Conservation (phyloP, 2,888 invertebrate species). For the Achlya flavicornis region DNA sequence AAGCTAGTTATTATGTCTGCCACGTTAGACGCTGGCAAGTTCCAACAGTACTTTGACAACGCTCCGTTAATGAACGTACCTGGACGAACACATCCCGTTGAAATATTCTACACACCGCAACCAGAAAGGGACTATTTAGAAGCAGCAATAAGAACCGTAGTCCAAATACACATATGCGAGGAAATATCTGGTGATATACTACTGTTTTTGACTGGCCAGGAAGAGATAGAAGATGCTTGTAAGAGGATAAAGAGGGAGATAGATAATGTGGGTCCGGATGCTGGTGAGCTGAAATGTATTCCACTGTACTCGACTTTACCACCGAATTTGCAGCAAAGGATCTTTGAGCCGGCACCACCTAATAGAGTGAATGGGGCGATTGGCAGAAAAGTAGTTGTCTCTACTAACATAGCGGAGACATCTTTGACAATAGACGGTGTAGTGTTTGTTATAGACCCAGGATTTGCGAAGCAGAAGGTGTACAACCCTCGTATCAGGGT, state of each 20-base stretch:
- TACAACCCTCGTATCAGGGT: conserved; percentile 95
- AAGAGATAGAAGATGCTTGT: conserved; percentile 99
- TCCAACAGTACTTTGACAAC: conserved; percentile 99
- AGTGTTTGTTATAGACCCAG: conserved; percentile 99
- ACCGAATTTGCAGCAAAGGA: conserved; percentile 97
- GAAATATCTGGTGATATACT: conserved; percentile 96
- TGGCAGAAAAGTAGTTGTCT: conserved; percentile 96
- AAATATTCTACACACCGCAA: conserved; percentile 99
- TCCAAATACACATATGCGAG: conserved; percentile 98
- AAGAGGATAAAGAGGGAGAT: conserved; percentile 97
- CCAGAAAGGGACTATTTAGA: conserved; percentile 98
- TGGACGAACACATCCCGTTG: conserved; percentile 82
- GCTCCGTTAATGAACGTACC: conserved; percentile 99
- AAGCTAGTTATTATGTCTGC: conserved; percentile 99
- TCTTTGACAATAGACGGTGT: conserved; percentile 99
- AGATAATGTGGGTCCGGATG: conserved; percentile 97
- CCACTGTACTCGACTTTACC: conserved; percentile 99
- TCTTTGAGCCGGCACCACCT: conserved; percentile 98
- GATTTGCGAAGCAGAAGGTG: conserved; percentile 99
- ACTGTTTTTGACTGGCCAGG: conserved; percentile 92
- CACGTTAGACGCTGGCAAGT: conserved; percentile 99
- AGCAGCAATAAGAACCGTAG: conserved; percentile 98
- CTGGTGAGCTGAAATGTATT: conserved; percentile 98
- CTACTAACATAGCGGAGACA: conserved; percentile 99
- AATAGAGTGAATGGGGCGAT: conserved; percentile 94